phyloP scores from a whole-genome alignment of 2,888 invertebrate genomes.

The Nycteola revayana region DNA sequence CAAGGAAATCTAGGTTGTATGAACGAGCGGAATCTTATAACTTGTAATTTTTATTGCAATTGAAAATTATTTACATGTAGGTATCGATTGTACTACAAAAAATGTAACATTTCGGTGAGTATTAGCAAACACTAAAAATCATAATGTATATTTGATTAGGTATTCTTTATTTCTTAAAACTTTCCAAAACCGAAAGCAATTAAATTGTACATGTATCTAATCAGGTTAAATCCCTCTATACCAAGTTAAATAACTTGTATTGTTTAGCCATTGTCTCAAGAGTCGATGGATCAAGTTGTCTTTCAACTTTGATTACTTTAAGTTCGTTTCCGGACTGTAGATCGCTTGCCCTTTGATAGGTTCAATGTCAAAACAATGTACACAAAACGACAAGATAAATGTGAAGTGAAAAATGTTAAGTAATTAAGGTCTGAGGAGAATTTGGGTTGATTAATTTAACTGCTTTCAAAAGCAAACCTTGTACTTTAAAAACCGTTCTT shows the following conservation, averaged over 20 bases:
- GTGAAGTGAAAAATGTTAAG: constrained; percentile 6
- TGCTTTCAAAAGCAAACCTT: no score
- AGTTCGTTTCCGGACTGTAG: constrained; percentile 28
- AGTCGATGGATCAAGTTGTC: constrained; percentile 30
- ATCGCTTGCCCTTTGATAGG: constrained; percentile 35
- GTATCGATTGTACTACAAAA: no score
- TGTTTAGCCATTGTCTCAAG: constrained; percentile 33
- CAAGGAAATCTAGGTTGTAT: no score
- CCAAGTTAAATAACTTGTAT: constrained; percentile 23
- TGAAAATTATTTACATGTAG: no score
- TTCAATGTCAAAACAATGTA: constrained; percentile 32
- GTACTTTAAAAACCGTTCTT: no score
- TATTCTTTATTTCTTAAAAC: no score
- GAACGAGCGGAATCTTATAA: no score
- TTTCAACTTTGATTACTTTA: constrained; percentile 35
- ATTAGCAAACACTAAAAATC: no score
- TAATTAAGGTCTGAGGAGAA: not conserved
- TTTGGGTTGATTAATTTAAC: no score
- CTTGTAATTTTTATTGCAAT: no score
- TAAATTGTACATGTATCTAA: constrained; percentile 25
- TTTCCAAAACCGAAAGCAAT: constrained; percentile 17
- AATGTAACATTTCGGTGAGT: no score
- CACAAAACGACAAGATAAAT: constrained; percentile 13
- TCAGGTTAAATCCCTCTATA: constrained; percentile 21
- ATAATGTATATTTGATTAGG: no score